These are phyloP conservation scores for Dermochelys coriacea DNA, from an alignment of 2,797 vertebrate species.

Conservation along the genomic window DNA sequence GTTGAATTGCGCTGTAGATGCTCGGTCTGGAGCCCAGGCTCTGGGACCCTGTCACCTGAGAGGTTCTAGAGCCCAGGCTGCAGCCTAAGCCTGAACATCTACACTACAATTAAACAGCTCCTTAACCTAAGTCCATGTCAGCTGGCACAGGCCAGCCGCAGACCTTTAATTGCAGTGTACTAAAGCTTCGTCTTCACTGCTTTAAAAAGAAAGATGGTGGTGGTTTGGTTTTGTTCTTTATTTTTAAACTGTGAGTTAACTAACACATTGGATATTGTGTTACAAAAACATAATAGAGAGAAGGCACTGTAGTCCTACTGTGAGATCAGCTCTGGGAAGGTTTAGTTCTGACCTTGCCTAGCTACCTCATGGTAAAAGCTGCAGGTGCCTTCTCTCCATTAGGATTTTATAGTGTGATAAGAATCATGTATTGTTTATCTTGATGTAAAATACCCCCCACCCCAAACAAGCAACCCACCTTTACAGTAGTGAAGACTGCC, in stretches of 20 bases:
- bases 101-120: background rate
- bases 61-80: background rate
- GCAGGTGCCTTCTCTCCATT: rapidly evolving
- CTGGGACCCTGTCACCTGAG: background rate
- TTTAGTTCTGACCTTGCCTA: background rate
- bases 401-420: background rate
- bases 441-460: background rate
- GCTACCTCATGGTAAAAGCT: background rate
- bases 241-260: background rate
- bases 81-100: background rate
- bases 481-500: background rate
- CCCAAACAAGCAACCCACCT: background rate
- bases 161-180: background rate
- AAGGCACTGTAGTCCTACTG: background rate
- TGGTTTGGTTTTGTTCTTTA: background rate
- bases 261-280: rapidly evolving
- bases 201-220: background rate
- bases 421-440: background rate
- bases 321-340: no score
- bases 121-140: background rate
- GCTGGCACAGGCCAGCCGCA: background rate
- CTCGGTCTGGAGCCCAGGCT: background rate
- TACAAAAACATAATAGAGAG: rapidly evolving
- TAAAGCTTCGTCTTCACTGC: background rate
- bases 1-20: background rate